Evolutionary conservation across 2,797 vertebrate species (phyloP), one percentile per base, ranked within the genome.

Genomic region (Ispidina picta): DNA sequence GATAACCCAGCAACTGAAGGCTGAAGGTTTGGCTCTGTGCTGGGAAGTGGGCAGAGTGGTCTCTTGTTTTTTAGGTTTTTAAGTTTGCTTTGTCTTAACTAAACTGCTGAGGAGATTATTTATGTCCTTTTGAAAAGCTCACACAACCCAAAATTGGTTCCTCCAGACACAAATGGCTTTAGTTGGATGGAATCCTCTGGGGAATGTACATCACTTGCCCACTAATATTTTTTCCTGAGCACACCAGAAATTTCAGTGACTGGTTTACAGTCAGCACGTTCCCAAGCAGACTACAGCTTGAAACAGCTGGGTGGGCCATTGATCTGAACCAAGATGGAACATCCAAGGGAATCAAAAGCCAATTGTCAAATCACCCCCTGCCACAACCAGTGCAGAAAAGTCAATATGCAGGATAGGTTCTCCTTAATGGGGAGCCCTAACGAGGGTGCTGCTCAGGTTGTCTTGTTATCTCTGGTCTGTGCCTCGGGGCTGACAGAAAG

Each of bases 261-360:
- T 66, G 49, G 25, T 89, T 73, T 56, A 37, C 35, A 83, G 76
- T 37, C 7, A 5, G 43, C 26, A 39, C 60, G 60, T 81, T 91
- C 74, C 74, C 92, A 82, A 92, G 60, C 55, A 75, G 79, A 26
- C 59, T 74, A 62, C 65, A 86, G 56, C 83, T 89, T 89, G 79
- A 49, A 89, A 78, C 70, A 92, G 71, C 80, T 64, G 83, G 65
- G 46, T 75, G 52, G 52, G 88, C 68, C 74, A 75, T 88, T 91
- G 90, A 82, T 93, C 84, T 63, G 62, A 88, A 37, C 49, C 71
- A 51, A 60, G 54, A 63, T 51, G 71, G 74, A 83, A 64, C 49
- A 39, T 83, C 89, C 59, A 5, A n/a, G 78, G 78, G 78, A 79
- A 82, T 88, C 55, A 72, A 84, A 94, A 66, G 51, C 31, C 10